phyloP scores from a whole-genome alignment of 2,888 invertebrate species.

The Mayetiola destructor region DNA sequence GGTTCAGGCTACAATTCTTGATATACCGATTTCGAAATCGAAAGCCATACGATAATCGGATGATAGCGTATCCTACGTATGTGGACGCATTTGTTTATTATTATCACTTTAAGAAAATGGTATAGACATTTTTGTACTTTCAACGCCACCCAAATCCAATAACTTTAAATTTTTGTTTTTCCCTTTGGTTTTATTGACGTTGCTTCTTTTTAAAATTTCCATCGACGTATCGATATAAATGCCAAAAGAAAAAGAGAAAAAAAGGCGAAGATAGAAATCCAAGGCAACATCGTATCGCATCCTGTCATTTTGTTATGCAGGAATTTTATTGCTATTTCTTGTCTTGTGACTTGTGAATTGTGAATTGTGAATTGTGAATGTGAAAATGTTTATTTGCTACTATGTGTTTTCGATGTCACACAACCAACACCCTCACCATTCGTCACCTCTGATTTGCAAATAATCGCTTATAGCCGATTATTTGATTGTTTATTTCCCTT shows the following conservation, averaged over 20 bases:
- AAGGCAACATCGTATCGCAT: background rate
- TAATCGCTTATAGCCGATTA: background rate
- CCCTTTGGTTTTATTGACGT: no score
- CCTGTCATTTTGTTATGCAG: constrained; percentile 13
- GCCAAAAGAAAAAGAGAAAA: no score
- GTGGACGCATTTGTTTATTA: background rate
- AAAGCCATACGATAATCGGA: no score
- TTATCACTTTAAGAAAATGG: background rate
- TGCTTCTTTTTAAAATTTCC: no score
- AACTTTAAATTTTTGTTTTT: constrained; percentile 11
- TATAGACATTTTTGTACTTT: constrained; percentile 3
- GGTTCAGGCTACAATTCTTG: no score
- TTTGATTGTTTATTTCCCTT: background rate
- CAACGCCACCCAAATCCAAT: background rate
- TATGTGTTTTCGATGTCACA: background rate
- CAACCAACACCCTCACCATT: background rate
- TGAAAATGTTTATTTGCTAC: no score
- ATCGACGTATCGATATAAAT: no score
- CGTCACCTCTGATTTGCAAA: background rate
- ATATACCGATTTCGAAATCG: no score
- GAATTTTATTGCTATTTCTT: constrained; percentile 12
- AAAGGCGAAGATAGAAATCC: no score
- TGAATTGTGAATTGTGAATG: background rate
- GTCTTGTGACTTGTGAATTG: background rate
- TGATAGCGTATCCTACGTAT: no score